Evolutionary conservation across 2,888 invertebrate genomes (phyloP).

Genomic region (Zygothrica quintamaculata): DNA sequence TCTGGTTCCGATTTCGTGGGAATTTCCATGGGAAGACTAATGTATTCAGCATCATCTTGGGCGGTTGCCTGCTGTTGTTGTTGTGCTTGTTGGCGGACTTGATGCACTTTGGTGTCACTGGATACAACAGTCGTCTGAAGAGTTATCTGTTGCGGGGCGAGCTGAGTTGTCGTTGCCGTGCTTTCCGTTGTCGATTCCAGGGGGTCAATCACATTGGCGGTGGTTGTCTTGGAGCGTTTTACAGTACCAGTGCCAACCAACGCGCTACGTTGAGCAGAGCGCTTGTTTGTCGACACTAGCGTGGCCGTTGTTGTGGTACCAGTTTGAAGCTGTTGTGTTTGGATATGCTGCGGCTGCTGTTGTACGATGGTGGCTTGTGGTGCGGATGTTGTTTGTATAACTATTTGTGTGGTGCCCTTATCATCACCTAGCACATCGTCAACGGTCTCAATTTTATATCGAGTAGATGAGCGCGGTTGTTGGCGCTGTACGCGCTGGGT

Average conservation of each 20-base stretch:
- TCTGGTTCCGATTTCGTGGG: slow-evolving; percentile 89
- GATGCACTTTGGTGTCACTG: slow-evolving; percentile 55
- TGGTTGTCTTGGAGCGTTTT: slow-evolving; percentile 77
- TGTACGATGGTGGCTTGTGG: slow-evolving; percentile 81
- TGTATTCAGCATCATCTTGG: slow-evolving; percentile 83
- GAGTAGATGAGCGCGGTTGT: slow-evolving; percentile 81
- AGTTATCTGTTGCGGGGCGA: slow-evolving; percentile 64
- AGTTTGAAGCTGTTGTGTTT: slow-evolving; percentile 71
- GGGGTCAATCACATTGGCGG: slow-evolving; percentile 84
- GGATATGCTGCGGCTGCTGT: slow-evolving; percentile 66
- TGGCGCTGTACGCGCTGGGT: slow-evolving; percentile 82
- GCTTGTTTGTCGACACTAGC: slow-evolving; percentile 82
- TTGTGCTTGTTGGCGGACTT: slow-evolving; percentile 55
- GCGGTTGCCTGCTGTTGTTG: slow-evolving; percentile 66
- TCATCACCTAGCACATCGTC: slow-evolving; percentile 87
- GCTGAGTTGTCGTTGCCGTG: slow-evolving; percentile 71
- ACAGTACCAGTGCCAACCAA: slow-evolving; percentile 71
- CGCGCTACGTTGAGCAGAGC: slow-evolving; percentile 82
- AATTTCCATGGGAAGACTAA: slow-evolving; percentile 85
- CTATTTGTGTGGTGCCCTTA: slow-evolving; percentile 84
- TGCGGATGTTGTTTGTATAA: slow-evolving; percentile 85
- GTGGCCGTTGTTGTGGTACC: slow-evolving; percentile 80
- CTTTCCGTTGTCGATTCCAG: slow-evolving; percentile 86
- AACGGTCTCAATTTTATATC: slow-evolving; percentile 87
- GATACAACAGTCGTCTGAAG: slow-evolving; percentile 65